Conservation (phyloP, 2,888 invertebrate genomes). For the Protonemura montana region DNA sequence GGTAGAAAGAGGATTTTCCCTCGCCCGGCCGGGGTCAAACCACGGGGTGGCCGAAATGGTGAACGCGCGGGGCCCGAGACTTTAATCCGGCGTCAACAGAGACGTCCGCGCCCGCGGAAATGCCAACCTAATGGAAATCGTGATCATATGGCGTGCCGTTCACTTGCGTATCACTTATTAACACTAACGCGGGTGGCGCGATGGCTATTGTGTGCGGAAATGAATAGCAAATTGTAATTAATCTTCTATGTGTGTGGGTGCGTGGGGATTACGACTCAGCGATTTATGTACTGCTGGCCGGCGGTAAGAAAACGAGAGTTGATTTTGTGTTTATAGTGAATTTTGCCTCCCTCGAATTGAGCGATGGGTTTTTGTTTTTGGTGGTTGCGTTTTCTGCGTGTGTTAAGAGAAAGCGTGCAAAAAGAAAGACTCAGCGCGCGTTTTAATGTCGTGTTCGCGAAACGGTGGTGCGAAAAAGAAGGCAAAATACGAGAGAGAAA, state of each 20-base stretch:
- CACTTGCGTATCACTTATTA: neutral
- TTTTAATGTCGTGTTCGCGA: neutral
- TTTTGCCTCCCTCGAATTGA: neutral
- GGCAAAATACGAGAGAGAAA: neutral
- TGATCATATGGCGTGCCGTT: neutral
- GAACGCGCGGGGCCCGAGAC: neutral
- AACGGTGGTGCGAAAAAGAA: neutral
- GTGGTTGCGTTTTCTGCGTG: neutral
- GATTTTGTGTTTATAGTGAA: neutral
- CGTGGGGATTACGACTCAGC: neutral
- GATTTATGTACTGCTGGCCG: neutral
- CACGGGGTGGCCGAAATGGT: neutral
- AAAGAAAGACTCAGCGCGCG: neutral
- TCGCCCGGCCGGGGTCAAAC: neutral
- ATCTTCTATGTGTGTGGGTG: neutral
- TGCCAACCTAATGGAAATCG: neutral
- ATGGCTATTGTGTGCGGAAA: neutral
- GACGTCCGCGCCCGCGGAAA: neutral
- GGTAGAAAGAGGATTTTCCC: neutral
- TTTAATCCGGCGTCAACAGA: neutral
- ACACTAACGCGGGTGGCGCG: neutral
- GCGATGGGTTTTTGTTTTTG: neutral
- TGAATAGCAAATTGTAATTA: slow-evolving; percentile 12
- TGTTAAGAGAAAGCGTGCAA: neutral
- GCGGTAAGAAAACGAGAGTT: neutral